Conservation (phyloP, 2,797 vertebrate genomes). For the Onychomys torridus region DNA sequence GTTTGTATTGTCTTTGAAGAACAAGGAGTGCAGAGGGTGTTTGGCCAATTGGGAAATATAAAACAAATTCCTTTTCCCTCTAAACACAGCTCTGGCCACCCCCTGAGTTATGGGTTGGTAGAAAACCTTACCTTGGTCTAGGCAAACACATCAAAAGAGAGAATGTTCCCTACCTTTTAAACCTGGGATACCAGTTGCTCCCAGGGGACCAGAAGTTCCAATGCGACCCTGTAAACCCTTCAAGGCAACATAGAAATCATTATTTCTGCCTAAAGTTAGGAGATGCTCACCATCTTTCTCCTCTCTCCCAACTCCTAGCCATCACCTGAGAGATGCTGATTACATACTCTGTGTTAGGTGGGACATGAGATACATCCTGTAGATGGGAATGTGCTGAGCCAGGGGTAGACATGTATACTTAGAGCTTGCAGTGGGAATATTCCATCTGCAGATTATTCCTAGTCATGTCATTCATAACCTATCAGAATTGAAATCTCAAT, state of each 20-base stretch:
- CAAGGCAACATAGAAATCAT: slow-evolving; percentile 71
- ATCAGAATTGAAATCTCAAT: slow-evolving; percentile 25
- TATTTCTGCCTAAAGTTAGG: slow-evolving; percentile 38
- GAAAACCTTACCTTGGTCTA: slow-evolving; percentile 41
- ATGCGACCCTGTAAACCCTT: slow-evolving; percentile 92
- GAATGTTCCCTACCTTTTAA: slow-evolving; percentile 90
- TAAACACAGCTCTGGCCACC: background rate
- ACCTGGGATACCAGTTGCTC: slow-evolving; percentile 90
- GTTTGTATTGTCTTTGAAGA: slow-evolving; percentile 3
- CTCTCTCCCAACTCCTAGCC: background rate
- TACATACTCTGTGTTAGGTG: background rate
- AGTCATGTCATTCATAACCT: slow-evolving; percentile 31
- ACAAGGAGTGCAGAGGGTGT: background rate
- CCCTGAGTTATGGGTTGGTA: background rate
- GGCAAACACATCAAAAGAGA: slow-evolving; percentile 44
- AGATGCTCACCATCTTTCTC: background rate
- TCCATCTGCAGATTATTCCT: background rate
- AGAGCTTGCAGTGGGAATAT: background rate
- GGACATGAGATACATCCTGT: background rate
- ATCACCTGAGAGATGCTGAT: slow-evolving; percentile 3
- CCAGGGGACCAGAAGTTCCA: slow-evolving; percentile 91
- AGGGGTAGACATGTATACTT: background rate
- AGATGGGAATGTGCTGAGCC: background rate
- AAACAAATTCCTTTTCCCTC: background rate
- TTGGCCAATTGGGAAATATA: slow-evolving; percentile 46